Evolutionary conservation across 2,797 vertebrate species (phyloP).

Genomic region (Enoplosus armatus): DNA sequence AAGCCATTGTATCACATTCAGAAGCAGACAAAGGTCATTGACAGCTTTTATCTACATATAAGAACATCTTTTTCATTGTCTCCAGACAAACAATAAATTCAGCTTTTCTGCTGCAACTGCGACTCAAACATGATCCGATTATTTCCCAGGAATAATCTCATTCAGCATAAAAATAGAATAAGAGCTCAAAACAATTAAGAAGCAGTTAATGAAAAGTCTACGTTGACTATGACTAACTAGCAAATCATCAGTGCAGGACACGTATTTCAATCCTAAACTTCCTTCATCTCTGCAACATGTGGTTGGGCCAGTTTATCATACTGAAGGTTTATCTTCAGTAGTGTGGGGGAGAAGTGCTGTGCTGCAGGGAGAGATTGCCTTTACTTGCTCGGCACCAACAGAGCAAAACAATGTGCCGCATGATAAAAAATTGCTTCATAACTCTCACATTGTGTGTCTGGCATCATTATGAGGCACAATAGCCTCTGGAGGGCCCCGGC

Average conservation of each 20-base stretch:
- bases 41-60: background rate
- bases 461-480: conserved; percentile 86
- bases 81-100: too few species aligned
- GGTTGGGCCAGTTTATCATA: conserved; percentile 76
- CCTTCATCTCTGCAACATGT: conserved; percentile 68
- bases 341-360: conserved; percentile 70
- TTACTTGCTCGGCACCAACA: conserved; percentile 77
- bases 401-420: conserved; percentile 83
- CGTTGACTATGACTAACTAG: conserved; percentile 19
- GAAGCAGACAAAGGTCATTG: background rate
- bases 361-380: conserved; percentile 81
- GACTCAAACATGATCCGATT: background rate
- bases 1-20: background rate
- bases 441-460: conserved; percentile 85
- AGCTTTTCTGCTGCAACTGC: background rate
- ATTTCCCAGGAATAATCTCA: background rate
- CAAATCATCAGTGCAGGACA: conserved; percentile 46
- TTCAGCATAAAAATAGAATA: conserved; percentile 9
- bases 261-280: conserved; percentile 55
- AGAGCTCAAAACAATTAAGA: conserved; percentile 7
- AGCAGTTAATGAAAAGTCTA: conserved; percentile 40
- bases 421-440: conserved; percentile 88
- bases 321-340: conserved; percentile 80
- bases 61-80: background rate
- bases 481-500: conserved; percentile 80